Conservation (phyloP, 2,888 invertebrate species). For the Pyrochroa serraticornis region DNA sequence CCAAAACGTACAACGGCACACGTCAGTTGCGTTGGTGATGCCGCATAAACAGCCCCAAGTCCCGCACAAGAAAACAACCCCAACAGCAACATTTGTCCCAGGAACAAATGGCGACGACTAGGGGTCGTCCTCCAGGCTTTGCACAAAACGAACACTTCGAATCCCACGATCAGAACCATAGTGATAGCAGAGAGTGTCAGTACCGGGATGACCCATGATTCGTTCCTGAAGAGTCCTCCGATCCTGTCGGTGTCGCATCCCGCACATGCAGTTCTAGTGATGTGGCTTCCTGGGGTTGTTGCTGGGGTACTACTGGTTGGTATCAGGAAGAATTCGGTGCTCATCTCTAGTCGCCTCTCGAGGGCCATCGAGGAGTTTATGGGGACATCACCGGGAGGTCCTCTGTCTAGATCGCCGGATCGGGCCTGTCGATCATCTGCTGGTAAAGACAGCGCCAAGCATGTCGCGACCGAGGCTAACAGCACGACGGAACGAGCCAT, state of each 20-base stretch:
- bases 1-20: conserved; percentile 84
- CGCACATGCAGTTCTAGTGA: conserved; percentile 54
- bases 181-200: conserved; percentile 83
- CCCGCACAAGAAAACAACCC: conserved; percentile 84
- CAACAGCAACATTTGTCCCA: conserved; percentile 85
- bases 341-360: conserved; percentile 73
- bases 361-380: conserved; percentile 29
- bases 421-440: conserved; percentile 46
- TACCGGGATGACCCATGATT: conserved; percentile 91
- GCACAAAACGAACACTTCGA: conserved; percentile 89
- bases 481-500: conserved; percentile 53
- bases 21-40: conserved; percentile 77
- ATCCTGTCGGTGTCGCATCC: conserved; percentile 44
- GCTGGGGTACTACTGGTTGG: conserved; percentile 62
- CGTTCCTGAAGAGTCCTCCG: conserved; percentile 63
- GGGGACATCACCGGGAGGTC: conserved; percentile 35
- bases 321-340: conserved; percentile 83
- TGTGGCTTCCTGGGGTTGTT: conserved; percentile 40
- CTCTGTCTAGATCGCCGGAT: conserved; percentile 48
- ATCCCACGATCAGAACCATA: conserved; percentile 83
- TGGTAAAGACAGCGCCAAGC: conserved; percentile 41
- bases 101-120: conserved; percentile 81
- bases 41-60: conserved; percentile 77
- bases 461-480: conserved; percentile 43
- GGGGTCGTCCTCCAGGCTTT: conserved; percentile 83